These are phyloP conservation scores for Saccostrea echinata DNA, from an alignment of 1,140 invertebrate genomes.

Conservation along the genomic window DNA sequence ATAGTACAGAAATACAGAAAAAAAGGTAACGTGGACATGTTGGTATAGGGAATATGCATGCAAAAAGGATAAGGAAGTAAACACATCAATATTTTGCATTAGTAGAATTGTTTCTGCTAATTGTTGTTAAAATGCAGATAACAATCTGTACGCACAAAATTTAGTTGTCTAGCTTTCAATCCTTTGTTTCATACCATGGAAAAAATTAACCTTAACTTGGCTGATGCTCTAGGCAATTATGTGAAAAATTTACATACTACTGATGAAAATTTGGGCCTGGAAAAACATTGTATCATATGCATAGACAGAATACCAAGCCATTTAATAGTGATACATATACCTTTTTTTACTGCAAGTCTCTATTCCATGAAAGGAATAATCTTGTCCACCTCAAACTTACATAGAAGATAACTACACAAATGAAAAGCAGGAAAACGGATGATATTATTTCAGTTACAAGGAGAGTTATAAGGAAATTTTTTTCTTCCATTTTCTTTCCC, in stretches of 20 bases:
- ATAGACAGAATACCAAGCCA: neutral
- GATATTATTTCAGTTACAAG: neutral
- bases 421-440: neutral
- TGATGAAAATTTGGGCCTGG: neutral
- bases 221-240: neutral
- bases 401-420: neutral
- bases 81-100: slow-evolving; percentile 11
- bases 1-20: too few relatives aligned
- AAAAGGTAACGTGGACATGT: neutral
- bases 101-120: neutral
- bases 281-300: neutral
- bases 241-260: neutral
- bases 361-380: neutral
- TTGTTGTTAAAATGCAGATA: neutral
- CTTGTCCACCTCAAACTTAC: neutral
- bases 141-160: neutral
- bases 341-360: slow-evolving; percentile 3
- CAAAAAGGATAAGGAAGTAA: neutral
- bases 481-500: neutral
- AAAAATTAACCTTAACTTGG: neutral
- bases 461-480: neutral
- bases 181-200: neutral
- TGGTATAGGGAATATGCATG: neutral
- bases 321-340: neutral
- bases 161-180: neutral